A percentile compares a stretch with the other conserved stretches of the same genome.
These are phyloP conservation scores for Siphonodentalium dalli DNA, from an alignment of 2,888 invertebrate genomes.

Conservation along the genomic window DNA sequence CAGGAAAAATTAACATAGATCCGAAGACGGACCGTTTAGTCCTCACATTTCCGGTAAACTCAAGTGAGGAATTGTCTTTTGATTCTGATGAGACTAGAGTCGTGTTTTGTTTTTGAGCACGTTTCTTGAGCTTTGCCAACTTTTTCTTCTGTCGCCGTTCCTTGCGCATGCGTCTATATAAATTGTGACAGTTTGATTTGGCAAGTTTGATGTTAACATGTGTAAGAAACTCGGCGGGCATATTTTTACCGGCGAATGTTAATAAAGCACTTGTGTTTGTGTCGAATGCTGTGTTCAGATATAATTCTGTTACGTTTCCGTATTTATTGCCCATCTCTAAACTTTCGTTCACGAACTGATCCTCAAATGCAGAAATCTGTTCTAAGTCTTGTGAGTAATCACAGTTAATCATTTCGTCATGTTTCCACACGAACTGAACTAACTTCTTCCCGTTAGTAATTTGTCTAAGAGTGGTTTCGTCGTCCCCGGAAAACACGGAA, in stretches of 20 bases:
- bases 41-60: background rate
- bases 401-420: constrained; percentile 42
- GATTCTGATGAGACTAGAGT: background rate
- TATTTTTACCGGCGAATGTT: too few relatives aligned
- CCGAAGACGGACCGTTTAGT: constrained; percentile 29
- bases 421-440: constrained; percentile 40
- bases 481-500: constrained; percentile 26
- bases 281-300: too few relatives aligned
- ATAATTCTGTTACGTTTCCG: constrained; percentile 24
- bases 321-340: constrained; percentile 6
- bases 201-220: too few relatives aligned
- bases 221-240: too few relatives aligned
- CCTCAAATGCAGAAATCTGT: constrained; percentile 35
- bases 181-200: too few relatives aligned
- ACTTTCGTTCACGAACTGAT: constrained; percentile 25
- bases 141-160: background rate
- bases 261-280: too few relatives aligned
- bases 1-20: constrained; percentile 79
- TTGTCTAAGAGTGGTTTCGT: constrained; percentile 33
- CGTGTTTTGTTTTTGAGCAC: background rate
- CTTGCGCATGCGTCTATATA: too few relatives aligned
- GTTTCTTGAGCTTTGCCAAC: background rate
- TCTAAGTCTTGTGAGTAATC: constrained; percentile 31
- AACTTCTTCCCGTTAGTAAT: constrained; percentile 40
- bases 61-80: too few relatives aligned